Evolutionary conservation across 2,113 vertebrate species (phyloP).

Genomic region (Petrocephalus zakoni): DNA sequence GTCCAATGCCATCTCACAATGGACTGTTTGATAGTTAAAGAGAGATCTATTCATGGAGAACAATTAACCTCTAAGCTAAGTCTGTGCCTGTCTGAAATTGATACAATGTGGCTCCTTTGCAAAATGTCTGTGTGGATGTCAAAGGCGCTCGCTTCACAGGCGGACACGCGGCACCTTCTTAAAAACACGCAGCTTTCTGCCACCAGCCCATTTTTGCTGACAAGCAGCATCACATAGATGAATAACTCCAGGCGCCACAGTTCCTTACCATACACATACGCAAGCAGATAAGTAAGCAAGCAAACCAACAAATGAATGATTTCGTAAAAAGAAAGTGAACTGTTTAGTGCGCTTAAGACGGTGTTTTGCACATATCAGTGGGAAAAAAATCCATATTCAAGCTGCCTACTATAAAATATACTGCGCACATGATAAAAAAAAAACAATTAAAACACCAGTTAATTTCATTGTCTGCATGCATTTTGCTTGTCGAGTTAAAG

Average conservation of each 20-base stretch:
- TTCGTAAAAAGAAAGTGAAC: neutral
- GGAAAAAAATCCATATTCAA: neutral
- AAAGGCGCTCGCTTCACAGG: neutral
- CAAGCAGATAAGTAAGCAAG: neutral
- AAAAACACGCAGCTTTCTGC: neutral
- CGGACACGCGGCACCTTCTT: neutral
- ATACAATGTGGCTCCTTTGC: neutral
- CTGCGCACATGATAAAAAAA: neutral
- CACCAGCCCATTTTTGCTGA: neutral
- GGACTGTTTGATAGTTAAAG: neutral
- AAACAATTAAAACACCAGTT: neutral
- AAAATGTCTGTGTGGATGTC: neutral
- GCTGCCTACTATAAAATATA: neutral
- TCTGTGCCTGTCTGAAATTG: constrained; percentile 8
- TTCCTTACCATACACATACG: neutral
- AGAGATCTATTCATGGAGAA: neutral
- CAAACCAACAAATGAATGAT: neutral
- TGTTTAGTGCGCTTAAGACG: neutral
- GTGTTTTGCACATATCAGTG: neutral
- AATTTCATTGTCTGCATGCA: neutral
- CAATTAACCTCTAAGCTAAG: neutral
- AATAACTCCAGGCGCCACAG: neutral
- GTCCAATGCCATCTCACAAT: neutral
- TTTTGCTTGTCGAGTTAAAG: neutral
- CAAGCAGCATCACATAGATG: neutral